Evolutionary conservation across 1,140 invertebrate genomes (phyloP).

Genomic region (Laodelphax striatellus): DNA sequence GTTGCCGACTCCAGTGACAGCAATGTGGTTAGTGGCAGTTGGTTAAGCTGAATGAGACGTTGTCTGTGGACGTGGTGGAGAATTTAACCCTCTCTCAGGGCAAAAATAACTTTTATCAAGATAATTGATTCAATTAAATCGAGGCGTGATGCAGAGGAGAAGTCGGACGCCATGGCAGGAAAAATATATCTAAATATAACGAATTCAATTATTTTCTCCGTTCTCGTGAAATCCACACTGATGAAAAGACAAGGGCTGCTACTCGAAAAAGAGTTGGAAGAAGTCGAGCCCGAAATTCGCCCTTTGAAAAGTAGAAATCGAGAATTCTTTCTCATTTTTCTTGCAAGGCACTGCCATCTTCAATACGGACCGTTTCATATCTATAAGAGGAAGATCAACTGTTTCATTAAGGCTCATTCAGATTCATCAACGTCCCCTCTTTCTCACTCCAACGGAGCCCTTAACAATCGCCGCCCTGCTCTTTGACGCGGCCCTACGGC

Average conservation of each 20-base stretch:
- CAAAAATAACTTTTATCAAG: slow-evolving; percentile 2
- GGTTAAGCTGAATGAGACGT: too few species aligned
- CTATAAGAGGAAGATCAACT: not conserved
- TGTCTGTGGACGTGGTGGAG: not conserved
- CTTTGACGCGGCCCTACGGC: not conserved
- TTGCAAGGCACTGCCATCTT: not conserved
- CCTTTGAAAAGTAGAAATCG: too few species aligned
- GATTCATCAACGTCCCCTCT: not conserved
- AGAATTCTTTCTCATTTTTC: too few species aligned
- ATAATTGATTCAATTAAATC: slow-evolving; percentile 9
- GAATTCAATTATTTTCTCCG: slow-evolving; percentile 10
- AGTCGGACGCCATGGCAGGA: not conserved
- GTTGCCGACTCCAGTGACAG: too few species aligned
- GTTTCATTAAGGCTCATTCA: slow-evolving; percentile 6
- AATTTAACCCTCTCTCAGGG: not conserved
- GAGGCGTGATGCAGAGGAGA: not conserved
- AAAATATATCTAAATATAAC: slow-evolving; percentile 11
- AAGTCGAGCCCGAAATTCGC: too few species aligned
- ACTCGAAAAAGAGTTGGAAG: not conserved
- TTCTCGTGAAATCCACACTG: slow-evolving; percentile 4
- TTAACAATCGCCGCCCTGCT: not conserved
- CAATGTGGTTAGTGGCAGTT: too few species aligned
- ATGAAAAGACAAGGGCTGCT: not conserved
- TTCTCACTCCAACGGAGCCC: not conserved
- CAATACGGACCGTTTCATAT: not conserved